Conservation (phyloP, 2,888 invertebrate genomes). For the Trichopria drosophilae region DNA sequence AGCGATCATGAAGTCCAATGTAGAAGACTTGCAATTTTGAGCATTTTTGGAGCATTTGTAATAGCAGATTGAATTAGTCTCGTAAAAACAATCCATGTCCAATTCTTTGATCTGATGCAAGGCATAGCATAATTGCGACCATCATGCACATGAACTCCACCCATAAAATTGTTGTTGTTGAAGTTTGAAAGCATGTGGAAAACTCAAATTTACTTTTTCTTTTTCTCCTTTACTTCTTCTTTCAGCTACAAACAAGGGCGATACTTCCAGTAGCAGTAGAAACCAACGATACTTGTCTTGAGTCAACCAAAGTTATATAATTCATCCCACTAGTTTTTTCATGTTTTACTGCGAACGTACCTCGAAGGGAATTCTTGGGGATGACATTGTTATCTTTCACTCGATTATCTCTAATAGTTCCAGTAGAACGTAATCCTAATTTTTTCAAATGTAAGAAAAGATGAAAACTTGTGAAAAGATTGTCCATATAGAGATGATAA, state of each 20-base stretch:
- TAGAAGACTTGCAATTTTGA: too few species aligned
- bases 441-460: conserved; percentile 22
- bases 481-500: conserved; percentile 8
- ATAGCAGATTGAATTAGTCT: too few species aligned
- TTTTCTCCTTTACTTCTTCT: conserved; percentile 4
- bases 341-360: conserved; percentile 22
- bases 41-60: too few species aligned
- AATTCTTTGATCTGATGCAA: too few species aligned
- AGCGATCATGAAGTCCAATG: too few species aligned
- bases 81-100: too few species aligned
- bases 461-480: too few species aligned
- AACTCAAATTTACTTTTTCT: conserved; percentile 3
- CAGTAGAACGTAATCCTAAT: conserved; percentile 16
- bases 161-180: conserved; percentile 13
- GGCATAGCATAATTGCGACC: too few species aligned
- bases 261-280: conserved; percentile 18
- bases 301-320: conserved; percentile 14
- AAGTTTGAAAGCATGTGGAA: conserved; percentile 5
- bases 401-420: conserved; percentile 19
- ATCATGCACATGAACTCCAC: conserved; percentile 7
- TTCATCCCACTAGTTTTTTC: conserved; percentile 20
- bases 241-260: neutral
- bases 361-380: conserved; percentile 12
- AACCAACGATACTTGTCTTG: conserved; percentile 14
- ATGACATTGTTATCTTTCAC: conserved; percentile 12